Percentiles rank a stretch among this genome's conserved stretches.
Evolutionary conservation across 2,888 invertebrate genomes (phyloP).

Genomic region (Bombylius major): DNA sequence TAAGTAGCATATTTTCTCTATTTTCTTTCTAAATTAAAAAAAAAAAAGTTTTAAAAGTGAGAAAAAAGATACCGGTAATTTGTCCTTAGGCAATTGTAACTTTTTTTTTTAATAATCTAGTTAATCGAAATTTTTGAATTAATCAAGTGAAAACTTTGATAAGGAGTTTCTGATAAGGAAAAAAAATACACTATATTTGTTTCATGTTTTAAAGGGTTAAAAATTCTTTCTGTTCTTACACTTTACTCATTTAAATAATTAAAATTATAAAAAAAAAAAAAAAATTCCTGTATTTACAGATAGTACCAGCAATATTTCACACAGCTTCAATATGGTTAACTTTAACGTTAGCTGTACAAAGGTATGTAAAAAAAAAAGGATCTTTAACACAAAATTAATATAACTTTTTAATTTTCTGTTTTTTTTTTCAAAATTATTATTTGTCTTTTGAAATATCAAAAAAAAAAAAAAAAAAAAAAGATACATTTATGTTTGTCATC

Average conservation of each 20-base stretch:
- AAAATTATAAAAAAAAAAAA: background rate
- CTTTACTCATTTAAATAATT: background rate
- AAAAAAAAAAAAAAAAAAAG: conserved; percentile 16
- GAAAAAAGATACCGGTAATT: no score
- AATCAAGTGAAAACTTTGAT: no score
- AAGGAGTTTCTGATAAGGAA: no score
- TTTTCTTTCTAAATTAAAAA: no score
- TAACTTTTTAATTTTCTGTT: background rate
- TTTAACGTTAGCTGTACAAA: conserved; percentile 76
- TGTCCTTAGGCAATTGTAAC: no score
- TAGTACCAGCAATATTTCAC: conserved; percentile 75
- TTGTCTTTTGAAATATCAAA: background rate
- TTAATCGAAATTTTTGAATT: no score
- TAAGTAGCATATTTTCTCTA: no score
- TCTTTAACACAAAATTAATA: background rate
- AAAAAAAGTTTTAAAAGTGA: no score
- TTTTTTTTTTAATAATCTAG: no score
- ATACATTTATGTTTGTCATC: conserved; percentile 91
- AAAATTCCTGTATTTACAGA: conserved; percentile 23
- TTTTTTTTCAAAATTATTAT: background rate
- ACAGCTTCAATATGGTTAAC: conserved; percentile 92
- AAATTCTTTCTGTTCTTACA: no score
- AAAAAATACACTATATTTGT: no score
- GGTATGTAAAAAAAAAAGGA: conserved; percentile 30
- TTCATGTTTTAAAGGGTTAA: no score